Percentiles rank a stretch among this genome's conserved stretches.
Evolutionary conservation across 2,888 invertebrate genomes (phyloP).

Genomic region (Gymnosoma rotundatum): DNA sequence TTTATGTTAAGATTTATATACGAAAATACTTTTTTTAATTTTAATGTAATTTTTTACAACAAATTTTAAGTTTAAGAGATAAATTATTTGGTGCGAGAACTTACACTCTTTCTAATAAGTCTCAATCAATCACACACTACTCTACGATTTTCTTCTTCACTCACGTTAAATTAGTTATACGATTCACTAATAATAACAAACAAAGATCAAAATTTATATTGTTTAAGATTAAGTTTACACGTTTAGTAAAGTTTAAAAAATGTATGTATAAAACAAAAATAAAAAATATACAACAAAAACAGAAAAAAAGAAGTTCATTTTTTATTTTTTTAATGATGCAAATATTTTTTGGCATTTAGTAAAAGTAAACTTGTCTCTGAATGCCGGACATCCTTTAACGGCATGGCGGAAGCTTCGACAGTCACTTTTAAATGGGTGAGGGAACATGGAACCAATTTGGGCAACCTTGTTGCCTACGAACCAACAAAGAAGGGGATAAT

Average conservation of each 20-base stretch:
- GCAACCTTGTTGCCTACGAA: too few relatives aligned
- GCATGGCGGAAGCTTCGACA: too few relatives aligned
- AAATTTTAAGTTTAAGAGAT: not conserved
- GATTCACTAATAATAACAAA: not conserved
- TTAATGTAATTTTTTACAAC: not conserved
- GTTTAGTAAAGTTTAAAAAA: slow-evolving; percentile 25
- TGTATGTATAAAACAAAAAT: slow-evolving; percentile 29
- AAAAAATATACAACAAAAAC: not conserved
- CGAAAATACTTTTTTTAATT: not conserved
- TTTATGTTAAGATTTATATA: not conserved
- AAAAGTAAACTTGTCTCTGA: too few relatives aligned
- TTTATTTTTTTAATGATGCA: too few relatives aligned
- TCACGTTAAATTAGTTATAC: slow-evolving; percentile 24
- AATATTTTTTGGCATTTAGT: too few relatives aligned
- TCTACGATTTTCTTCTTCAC: slow-evolving; percentile 1
- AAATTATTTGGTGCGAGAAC: slow-evolving; percentile 43
- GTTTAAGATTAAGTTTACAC: slow-evolving; percentile 60
- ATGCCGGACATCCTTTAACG: too few relatives aligned
- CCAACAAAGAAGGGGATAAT: too few relatives aligned
- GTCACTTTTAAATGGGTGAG: too few relatives aligned
- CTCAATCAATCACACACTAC: slow-evolving; percentile 16
- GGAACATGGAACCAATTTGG: too few relatives aligned
- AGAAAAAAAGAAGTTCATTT: too few relatives aligned
- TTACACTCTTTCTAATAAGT: not conserved
- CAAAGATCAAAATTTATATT: slow-evolving; percentile 48